phyloP scores from a whole-genome alignment of 2,888 invertebrate species.

The Unio delphinus region DNA sequence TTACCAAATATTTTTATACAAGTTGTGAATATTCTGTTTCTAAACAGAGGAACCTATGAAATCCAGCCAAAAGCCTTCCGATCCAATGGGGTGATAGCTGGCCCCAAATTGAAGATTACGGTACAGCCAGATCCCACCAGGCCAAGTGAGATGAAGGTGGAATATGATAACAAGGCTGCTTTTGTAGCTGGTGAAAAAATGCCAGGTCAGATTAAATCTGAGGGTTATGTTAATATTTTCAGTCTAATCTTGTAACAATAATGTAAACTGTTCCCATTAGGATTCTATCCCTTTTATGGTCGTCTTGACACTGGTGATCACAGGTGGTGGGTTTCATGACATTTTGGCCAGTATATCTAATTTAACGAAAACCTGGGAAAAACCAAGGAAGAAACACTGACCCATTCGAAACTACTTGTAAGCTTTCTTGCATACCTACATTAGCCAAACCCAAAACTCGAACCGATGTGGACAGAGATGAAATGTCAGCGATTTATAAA shows the following conservation, averaged over 20 bases:
- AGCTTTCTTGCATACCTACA: too few relatives aligned
- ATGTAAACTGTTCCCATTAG: too few relatives aligned
- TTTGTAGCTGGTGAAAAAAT: constrained; percentile 56
- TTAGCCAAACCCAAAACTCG: too few relatives aligned
- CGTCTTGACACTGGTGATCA: too few relatives aligned
- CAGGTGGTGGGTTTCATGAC: too few relatives aligned
- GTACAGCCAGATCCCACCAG: constrained; percentile 65
- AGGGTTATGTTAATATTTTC: not conserved
- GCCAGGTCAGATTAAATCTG: constrained; percentile 46
- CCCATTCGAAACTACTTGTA: too few relatives aligned
- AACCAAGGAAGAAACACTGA: too few relatives aligned
- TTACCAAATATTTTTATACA: not conserved
- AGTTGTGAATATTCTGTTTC: constrained; percentile 3
- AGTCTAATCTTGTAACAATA: not conserved
- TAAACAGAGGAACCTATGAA: constrained; percentile 65
- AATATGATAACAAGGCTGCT: constrained; percentile 54
- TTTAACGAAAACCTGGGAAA: too few relatives aligned
- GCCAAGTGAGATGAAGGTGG: constrained; percentile 57
- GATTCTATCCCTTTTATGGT: too few relatives aligned
- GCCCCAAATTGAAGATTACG: constrained; percentile 62
- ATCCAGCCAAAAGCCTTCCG: constrained; percentile 66
- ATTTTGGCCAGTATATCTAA: too few relatives aligned
- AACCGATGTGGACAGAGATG: too few relatives aligned
- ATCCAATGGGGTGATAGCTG: constrained; percentile 14
- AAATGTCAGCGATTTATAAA: too few relatives aligned